phyloP scores from a whole-genome alignment of 2,888 invertebrate species.

The Oasisia sp. region DNA sequence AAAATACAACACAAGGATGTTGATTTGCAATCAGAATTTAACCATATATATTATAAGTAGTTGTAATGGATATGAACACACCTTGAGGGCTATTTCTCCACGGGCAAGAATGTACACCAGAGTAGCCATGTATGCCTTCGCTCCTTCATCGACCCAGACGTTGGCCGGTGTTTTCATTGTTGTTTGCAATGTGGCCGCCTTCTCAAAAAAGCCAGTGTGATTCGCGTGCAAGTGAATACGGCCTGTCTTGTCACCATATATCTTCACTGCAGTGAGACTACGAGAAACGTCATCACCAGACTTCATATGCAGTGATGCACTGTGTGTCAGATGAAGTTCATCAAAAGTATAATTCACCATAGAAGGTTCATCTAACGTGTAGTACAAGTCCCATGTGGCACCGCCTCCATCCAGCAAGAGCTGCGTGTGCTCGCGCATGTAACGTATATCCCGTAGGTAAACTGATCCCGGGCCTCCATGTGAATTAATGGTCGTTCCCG shows the following conservation, averaged over 20 bases:
- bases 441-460: background rate
- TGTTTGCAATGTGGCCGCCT: conserved; percentile 37
- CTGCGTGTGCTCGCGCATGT: conserved; percentile 43
- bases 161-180: conserved; percentile 47
- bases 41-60: background rate
- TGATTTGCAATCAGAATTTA: background rate
- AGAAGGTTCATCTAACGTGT: conserved; percentile 45
- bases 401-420: conserved; percentile 46
- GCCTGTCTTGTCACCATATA: conserved; percentile 48
- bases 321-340: conserved; percentile 46
- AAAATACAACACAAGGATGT: too few species aligned
- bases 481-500: conserved; percentile 32
- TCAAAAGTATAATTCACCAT: conserved; percentile 44
- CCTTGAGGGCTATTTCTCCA: conserved; percentile 20
- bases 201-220: conserved; percentile 41
- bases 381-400: conserved; percentile 48
- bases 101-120: conserved; percentile 51
- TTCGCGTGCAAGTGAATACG: conserved; percentile 46
- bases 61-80: background rate
- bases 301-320: conserved; percentile 48
- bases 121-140: conserved; percentile 45
- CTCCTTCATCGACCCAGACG: conserved; percentile 50
- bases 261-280: background rate
- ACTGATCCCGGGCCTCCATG: conserved; percentile 22
- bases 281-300: conserved; percentile 19